Percentiles rank a stretch among this genome's conserved stretches.
Conservation (phyloP, 30 jellyfish, hydroid and myxozoan species). For the Turritopsis dohrnii region DNA sequence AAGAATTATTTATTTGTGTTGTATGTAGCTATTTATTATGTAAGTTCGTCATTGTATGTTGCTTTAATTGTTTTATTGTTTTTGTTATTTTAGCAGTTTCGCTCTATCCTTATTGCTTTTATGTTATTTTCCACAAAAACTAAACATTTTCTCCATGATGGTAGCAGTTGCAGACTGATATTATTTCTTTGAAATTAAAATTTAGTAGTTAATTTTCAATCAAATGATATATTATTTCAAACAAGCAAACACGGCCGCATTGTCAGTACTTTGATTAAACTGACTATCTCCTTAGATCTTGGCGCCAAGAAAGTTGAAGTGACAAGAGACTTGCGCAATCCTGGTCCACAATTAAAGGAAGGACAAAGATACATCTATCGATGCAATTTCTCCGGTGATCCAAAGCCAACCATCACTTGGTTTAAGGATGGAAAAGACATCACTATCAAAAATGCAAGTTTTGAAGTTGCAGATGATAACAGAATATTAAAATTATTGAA, state of each 20-base stretch:
- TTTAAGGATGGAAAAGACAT: slow-evolving; percentile 17
- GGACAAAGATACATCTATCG: neutral
- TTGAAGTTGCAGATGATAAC: slow-evolving; percentile 14
- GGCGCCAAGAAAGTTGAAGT: neutral
- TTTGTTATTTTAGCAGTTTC: neutral
- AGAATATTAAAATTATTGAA: slow-evolving; percentile 1
- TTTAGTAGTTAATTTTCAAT: neutral
- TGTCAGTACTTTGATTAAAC: no score
- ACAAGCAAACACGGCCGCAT: neutral
- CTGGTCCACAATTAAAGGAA: neutral
- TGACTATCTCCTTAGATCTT: neutral
- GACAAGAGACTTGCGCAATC: neutral
- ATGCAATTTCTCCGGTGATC: slow-evolving; percentile 6
- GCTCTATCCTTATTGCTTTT: neutral
- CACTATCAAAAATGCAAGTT: neutral
- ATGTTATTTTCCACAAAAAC: neutral
- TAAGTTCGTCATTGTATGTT: no score
- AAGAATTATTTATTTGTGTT: neutral
- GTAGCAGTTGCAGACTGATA: no score
- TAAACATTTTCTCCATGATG: no score
- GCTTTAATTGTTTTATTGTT: no score
- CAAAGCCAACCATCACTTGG: slow-evolving; percentile 11
- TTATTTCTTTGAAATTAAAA: no score
- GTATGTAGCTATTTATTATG: neutral
- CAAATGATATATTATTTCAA: neutral